These are phyloP conservation scores for Chrysocyon brachyurus DNA, from an alignment of 2,797 vertebrate species.

Conservation along the genomic window DNA sequence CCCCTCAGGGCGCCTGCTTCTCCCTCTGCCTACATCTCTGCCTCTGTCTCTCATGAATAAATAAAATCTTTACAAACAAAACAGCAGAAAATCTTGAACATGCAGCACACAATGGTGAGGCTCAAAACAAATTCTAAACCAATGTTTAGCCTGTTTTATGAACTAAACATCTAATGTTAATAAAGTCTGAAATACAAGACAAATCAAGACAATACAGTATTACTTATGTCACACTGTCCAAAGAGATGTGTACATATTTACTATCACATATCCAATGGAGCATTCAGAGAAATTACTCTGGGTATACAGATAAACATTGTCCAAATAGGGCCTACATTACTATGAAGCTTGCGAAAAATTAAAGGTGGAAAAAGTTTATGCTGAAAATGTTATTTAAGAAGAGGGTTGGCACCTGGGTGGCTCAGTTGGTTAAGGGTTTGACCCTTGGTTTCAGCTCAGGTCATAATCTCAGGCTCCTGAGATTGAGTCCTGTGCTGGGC, in stretches of 20 bases:
- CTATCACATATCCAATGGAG: neutral
- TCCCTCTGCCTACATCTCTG: no score
- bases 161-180: neutral
- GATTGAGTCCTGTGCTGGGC: neutral
- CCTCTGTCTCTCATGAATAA: no score
- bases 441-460: neutral
- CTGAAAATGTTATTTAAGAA: neutral
- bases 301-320: neutral
- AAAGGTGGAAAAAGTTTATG: neutral
- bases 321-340: neutral
- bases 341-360: neutral
- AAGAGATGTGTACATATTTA: neutral
- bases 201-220: neutral
- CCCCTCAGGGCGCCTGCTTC: no score
- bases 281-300: neutral
- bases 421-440: neutral
- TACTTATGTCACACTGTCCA: neutral
- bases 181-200: neutral
- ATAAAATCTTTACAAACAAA: no score
- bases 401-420: neutral
- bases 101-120: no score
- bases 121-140: neutral
- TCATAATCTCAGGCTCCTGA: neutral
- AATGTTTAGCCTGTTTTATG: neutral
- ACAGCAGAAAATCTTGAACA: neutral